Conservation (phyloP, 23 tunicate genomes). For the Trididemnum clinides region DNA sequence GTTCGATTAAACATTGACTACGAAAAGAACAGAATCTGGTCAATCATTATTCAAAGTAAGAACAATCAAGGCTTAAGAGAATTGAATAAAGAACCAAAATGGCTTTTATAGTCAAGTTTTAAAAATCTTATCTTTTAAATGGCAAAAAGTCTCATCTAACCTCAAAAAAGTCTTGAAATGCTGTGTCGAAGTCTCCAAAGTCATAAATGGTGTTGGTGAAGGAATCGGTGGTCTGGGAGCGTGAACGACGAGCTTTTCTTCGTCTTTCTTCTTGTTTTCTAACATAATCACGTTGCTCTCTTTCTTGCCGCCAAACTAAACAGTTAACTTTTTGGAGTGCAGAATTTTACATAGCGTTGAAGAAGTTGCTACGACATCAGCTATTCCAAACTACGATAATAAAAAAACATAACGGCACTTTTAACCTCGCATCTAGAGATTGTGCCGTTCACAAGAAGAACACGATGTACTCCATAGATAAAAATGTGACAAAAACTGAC, state of each 20-base stretch:
- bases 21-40: not conserved
- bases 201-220: not conserved
- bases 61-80: not conserved
- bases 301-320: slow-evolving; percentile 61
- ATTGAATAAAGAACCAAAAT: not conserved
- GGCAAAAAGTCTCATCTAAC: not conserved
- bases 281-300: slow-evolving; percentile 74
- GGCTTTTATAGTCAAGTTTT: no score
- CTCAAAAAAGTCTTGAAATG: slow-evolving; percentile 58
- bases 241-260: slow-evolving; percentile 42
- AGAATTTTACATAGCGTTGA: no score
- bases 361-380: no score
- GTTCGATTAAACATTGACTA: no score
- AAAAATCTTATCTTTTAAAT: no score
- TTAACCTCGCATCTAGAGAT: no score
- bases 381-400: no score
- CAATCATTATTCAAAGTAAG: not conserved
- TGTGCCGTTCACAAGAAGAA: no score
- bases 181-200: slow-evolving; percentile 22
- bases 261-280: slow-evolving; percentile 54
- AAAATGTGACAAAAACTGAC: no score
- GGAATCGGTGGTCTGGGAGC: not conserved
- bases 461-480: no score
- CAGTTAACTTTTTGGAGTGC: no score
- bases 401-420: no score